Evolutionary conservation across 2,113 vertebrate species (phyloP), one percentile per base, ranked within the genome.

Genomic region (Chunga burmeisteri): DNA sequence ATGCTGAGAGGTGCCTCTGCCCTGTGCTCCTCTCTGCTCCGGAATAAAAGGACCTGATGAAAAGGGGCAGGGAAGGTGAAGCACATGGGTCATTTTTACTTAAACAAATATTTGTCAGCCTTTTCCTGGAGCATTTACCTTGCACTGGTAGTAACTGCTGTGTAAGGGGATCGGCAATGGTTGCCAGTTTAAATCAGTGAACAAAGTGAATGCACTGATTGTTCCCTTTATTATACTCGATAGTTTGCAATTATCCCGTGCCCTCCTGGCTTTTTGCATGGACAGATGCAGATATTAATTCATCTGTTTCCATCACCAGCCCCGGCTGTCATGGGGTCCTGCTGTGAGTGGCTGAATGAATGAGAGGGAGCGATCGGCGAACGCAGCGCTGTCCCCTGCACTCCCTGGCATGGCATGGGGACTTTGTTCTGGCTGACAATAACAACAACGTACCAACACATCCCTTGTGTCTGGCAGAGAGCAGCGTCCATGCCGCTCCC

Each of bases 381-480:
- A 21, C 0, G 2, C 58, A 59, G 72, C 0, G 0, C 79, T 66
- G 94, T 97, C 70, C 85, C 82, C 67, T 30, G 62, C 8, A 7
- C 47, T 83, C 90, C 65, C 92, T 81, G 87, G 90, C 85, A 47
- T 86, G 87, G 53, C 63, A 26, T 58, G 68, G 81, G 53, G 55
- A 74, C 96, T 96, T 96, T 97, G 96, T 96, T 90, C 94, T 81
- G 55, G 20, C 30, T 71, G 74, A 91, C 63, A 91, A 88, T 34
- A 62, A 66, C 71, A 96, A 73, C 79, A 92, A 55, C 2, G 1
- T 6, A 67, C 75, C 49, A 63, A 87, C 55, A 86, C 85, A 87
- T 63, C 65, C 82, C 83, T 58, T 27, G 56, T 96, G 94, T 73
- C 79, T 0, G 0, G 59, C 22, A 6, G 32, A 81, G 56, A 91